phyloP scores from a whole-genome alignment of 2,888 invertebrate genomes.

The Trimorus sp. region DNA sequence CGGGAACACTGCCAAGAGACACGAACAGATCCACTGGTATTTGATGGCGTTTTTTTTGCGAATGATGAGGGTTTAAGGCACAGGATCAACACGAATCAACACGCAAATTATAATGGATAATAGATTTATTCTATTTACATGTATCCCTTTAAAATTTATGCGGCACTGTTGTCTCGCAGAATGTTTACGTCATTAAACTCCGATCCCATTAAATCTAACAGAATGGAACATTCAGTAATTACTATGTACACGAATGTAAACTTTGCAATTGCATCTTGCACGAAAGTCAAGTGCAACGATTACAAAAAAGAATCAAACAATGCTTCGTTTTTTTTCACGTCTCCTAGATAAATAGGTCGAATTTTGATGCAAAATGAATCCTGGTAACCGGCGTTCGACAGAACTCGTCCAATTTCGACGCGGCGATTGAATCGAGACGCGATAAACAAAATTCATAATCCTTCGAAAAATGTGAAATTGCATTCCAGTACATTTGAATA shows the following conservation, averaged over 20 bases:
- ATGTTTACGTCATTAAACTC: constrained; percentile 67
- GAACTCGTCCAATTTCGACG: constrained; percentile 28
- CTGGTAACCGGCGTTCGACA: not conserved
- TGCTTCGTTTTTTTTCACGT: constrained; percentile 5
- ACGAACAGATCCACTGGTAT: too few species aligned
- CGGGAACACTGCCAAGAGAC: too few species aligned
- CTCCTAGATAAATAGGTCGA: constrained; percentile 24
- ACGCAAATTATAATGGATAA: constrained; percentile 65
- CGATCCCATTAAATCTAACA: constrained; percentile 69
- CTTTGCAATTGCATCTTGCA: constrained; percentile 60
- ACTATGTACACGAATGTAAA: constrained; percentile 68
- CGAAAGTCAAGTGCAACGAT: constrained; percentile 48
- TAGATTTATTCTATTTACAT: constrained; percentile 69
- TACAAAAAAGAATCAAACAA: constrained; percentile 49
- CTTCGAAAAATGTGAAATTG: too few species aligned
- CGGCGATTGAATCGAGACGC: not conserved
- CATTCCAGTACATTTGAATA: too few species aligned
- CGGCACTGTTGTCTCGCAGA: constrained; percentile 64
- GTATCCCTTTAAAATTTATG: constrained; percentile 65
- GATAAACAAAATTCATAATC: too few species aligned
- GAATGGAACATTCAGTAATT: constrained; percentile 70
- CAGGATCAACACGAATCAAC: constrained; percentile 48
- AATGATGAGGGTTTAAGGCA: not conserved
- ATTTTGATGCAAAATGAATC: constrained; percentile 51
- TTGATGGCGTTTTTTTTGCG: too few species aligned